phyloP scores from a whole-genome alignment of 2,113 vertebrate genomes.

The Antechinus flavipes region DNA sequence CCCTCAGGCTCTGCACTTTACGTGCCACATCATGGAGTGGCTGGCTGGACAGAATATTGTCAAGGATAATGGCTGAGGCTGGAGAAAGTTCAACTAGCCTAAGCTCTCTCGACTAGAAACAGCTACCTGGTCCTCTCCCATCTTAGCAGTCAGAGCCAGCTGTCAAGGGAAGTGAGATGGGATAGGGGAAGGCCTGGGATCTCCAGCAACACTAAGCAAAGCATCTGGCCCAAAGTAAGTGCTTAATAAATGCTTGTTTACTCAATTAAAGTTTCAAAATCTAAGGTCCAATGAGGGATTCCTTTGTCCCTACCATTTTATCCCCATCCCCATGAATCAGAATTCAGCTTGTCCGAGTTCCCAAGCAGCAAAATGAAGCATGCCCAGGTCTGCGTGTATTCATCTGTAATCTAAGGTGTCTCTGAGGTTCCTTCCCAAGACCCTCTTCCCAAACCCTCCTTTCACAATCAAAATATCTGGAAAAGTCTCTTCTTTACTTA shows the following conservation, averaged over 20 bases:
- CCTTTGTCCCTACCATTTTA: not conserved
- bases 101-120: not conserved
- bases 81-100: not conserved
- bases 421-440: not conserved
- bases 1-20: not conserved
- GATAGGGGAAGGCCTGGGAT: not conserved
- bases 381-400: fast-evolving
- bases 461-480: not conserved
- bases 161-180: not conserved
- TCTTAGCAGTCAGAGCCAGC: not conserved
- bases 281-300: not conserved
- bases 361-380: not conserved
- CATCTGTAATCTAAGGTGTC: not conserved
- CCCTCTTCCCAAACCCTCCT: not conserved
- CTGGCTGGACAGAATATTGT: not conserved
- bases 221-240: not conserved
- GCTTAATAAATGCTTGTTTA: not conserved
- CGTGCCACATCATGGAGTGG: not conserved
- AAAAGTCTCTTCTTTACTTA: not conserved
- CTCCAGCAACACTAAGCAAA: not conserved
- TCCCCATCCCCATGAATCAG: not conserved
- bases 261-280: not conserved
- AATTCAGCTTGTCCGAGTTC: not conserved
- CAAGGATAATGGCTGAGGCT: not conserved
- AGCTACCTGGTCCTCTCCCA: not conserved